phyloP scores from a whole-genome alignment of 53 echinoderm and acorn worm species.

The Echinarachnius parma region DNA sequence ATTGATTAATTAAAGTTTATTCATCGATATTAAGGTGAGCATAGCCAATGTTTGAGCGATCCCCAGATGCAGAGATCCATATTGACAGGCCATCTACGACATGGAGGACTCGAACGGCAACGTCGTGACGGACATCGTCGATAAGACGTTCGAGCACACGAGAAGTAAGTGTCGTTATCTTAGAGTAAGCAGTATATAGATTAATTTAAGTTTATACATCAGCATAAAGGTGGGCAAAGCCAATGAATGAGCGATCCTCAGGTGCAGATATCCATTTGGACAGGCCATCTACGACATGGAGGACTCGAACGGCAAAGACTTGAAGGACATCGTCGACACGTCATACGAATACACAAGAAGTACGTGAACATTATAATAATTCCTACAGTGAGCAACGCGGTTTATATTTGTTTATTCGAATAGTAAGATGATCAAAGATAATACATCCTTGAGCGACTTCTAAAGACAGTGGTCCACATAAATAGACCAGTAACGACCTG shows the following conservation, averaged over 20 bases:
- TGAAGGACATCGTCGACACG: constrained; percentile 48
- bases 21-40: no score
- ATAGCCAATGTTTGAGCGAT: constrained; percentile 10
- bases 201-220: no score
- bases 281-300: not conserved
- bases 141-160: constrained; percentile 57
- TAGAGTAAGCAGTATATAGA: no score
- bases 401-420: no score
- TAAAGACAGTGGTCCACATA: constrained; percentile 33
- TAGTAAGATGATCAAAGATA: no score
- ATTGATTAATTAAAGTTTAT: no score
- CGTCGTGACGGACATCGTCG: constrained; percentile 43
- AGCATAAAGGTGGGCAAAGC: no score
- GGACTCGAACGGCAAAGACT: not conserved
- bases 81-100: constrained; percentile 23
- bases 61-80: constrained; percentile 18
- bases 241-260: constrained; percentile 10
- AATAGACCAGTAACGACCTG: not conserved
- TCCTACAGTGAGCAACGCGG: no score
- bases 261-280: constrained; percentile 35
- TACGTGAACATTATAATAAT: no score
- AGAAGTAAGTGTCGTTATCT: constrained; percentile 62
- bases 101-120: not conserved
- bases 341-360: constrained; percentile 74
- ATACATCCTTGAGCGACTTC: constrained; percentile 18